A percentile compares a stretch with the other conserved stretches of the same genome.
These are phyloP conservation scores for Alitta virens DNA, from an alignment of 2,888 invertebrate genomes.

Conservation along the genomic window DNA sequence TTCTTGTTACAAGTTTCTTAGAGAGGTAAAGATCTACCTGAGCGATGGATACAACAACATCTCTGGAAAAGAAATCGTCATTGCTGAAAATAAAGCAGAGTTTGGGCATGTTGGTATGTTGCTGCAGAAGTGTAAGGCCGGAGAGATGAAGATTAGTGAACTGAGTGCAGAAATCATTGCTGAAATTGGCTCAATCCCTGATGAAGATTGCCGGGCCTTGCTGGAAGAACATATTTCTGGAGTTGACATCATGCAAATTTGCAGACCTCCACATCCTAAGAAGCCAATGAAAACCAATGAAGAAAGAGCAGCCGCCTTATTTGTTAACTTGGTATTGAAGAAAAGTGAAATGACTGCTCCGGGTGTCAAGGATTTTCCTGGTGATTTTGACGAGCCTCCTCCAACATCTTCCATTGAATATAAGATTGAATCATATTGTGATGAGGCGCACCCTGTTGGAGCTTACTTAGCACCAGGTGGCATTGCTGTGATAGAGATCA, in stretches of 20 bases:
- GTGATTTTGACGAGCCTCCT: slow-evolving; percentile 24
- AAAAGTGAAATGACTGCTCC: background rate
- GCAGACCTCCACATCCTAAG: too few species aligned
- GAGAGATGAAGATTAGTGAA: background rate
- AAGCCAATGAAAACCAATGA: background rate
- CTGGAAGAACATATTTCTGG: too few species aligned
- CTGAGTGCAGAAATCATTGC: background rate
- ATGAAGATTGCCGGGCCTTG: too few species aligned
- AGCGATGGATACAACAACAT: background rate
- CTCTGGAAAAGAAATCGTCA: background rate
- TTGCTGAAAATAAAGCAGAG: background rate
- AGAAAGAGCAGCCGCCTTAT: background rate
- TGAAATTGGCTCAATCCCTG: too few species aligned
- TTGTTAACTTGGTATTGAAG: background rate
- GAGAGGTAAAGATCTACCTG: background rate
- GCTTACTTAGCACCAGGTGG: slow-evolving; percentile 26
- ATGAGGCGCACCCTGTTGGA: slow-evolving; percentile 25
- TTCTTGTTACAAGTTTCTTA: too few species aligned
- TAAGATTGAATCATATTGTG: slow-evolving; percentile 9
- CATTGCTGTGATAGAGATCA: slow-evolving; percentile 1
- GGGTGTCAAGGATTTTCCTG: slow-evolving; percentile 29
- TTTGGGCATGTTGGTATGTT: background rate
- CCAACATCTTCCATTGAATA: slow-evolving; percentile 12
- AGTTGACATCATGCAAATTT: too few species aligned
- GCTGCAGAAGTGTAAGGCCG: background rate